Percentiles rank a stretch among this genome's conserved stretches.
Conservation (phyloP, 2,113 vertebrate species). For the Melanerpes aurifrons region DNA sequence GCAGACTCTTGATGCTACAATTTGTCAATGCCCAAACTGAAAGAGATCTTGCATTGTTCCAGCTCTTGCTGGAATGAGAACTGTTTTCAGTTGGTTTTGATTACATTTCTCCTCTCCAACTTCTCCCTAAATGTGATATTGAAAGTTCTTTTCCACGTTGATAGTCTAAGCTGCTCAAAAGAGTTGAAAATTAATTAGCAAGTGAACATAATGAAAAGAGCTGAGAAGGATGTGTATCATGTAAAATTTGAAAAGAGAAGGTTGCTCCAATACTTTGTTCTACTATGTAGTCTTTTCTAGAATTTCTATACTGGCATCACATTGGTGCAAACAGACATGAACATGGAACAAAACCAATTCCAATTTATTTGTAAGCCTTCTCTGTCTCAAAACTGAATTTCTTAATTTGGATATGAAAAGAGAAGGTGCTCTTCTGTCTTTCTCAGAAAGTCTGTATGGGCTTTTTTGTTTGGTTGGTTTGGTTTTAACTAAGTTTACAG, state of each 20-base stretch:
- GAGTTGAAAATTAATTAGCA: background rate
- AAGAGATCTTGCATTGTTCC: background rate
- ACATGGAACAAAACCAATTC: background rate
- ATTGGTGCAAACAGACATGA: background rate
- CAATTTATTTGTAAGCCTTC: background rate
- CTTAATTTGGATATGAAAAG: background rate
- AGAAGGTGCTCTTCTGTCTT: background rate
- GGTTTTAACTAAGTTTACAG: background rate
- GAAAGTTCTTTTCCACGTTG: background rate
- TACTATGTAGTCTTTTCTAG: background rate
- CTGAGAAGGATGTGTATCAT: background rate
- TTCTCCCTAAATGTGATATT: background rate
- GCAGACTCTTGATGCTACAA: background rate
- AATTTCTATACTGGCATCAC: background rate
- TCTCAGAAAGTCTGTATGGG: background rate
- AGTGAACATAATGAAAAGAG: background rate
- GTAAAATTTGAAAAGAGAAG: background rate
- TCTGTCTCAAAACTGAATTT: background rate
- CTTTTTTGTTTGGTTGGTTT: background rate
- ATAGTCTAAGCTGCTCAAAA: background rate
- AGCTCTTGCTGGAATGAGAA: background rate
- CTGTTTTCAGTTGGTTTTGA: background rate
- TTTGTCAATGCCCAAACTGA: background rate
- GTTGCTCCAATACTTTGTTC: background rate
- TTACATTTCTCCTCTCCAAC: background rate